Base-by-base conservation (phyloP, 2,113 vertebrate genomes). In the Synodontis membranacea region DNA sequence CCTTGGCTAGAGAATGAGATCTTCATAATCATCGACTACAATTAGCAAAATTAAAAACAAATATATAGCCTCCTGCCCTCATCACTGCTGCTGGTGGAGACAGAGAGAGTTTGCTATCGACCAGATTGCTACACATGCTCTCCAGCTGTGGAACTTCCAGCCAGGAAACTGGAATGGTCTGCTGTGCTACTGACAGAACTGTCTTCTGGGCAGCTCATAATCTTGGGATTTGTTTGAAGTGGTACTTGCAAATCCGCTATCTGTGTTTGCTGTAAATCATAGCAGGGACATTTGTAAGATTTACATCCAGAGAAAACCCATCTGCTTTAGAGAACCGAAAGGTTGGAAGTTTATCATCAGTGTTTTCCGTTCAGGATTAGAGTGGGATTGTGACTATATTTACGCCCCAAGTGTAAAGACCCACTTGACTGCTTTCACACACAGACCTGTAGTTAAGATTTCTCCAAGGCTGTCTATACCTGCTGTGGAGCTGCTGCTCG, bases 81-180 rank as follows among this genome's bases (percentile, higher is more conserved):
- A n/a, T n/a, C n/a, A n/a, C n/a, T n/a, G n/a, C n/a, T n/a, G n/a
- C n/a, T n/a, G n/a, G n/a, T n/a, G n/a, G n/a, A n/a, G n/a, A n/a
- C n/a, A n/a, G n/a, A 68, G 62, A 54, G 84, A 84, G 72, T 28
- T 54, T 8, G 70, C 68, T 76, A 78, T 62, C 37, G 46, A 19
- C 39, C 83, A 81, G 76, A 56, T 52, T 62, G 28, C 84, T 64
- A 70, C 89, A 89, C 84, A 87, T 90, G 88, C 48, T 64, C 66
- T 83, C 84, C 89, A 90, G 88, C 86, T 90, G 86, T 90, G 84
- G 58, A 86, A 80, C 84, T 70, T 81, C 70, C 42, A 82, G 70
- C 80, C 46, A 58, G 86, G 86, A 88, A 88, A 88, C 83, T 87
- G 44, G 48, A 46, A 58, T 37, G 37, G n/a, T 34, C 74, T 87